Conservation (phyloP, 1,140 invertebrate genomes). For the Artemia franciscana region DNA sequence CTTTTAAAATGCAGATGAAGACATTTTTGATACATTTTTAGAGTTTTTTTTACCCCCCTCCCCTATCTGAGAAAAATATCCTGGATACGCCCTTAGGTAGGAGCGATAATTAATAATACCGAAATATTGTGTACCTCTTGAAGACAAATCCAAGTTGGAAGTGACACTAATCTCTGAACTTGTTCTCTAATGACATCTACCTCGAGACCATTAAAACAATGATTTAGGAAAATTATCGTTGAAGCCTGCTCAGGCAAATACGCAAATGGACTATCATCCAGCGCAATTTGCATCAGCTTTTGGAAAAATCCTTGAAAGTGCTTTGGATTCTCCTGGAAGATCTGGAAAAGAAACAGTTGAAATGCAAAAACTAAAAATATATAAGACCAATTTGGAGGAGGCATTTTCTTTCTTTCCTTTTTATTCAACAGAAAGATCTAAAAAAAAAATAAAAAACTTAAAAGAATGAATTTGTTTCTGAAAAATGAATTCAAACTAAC, state of each 20-base stretch:
- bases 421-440: too few relatives aligned
- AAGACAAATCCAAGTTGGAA: constrained; percentile 81
- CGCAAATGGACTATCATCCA: constrained; percentile 30
- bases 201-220: constrained; percentile 91
- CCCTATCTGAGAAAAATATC: too few relatives aligned
- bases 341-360: constrained; percentile 22
- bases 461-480: too few relatives aligned
- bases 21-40: too few relatives aligned
- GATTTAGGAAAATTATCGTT: constrained; percentile 73
- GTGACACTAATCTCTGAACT: constrained; percentile 69
- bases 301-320: constrained; percentile 73
- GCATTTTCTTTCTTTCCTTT: too few relatives aligned
- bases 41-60: too few relatives aligned
- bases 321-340: constrained; percentile 50
- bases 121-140: constrained; percentile 33
- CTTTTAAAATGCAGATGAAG: too few relatives aligned
- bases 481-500: too few relatives aligned
- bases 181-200: constrained; percentile 74
- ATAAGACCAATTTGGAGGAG: too few relatives aligned
- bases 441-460: too few relatives aligned
- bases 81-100: too few relatives aligned
- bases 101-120: too few relatives aligned
- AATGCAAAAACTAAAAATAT: background rate
- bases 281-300: constrained; percentile 44
- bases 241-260: constrained; percentile 58